Base-by-base conservation (phyloP, 2,113 vertebrate species). In the Xiphorhynchus elegans region DNA sequence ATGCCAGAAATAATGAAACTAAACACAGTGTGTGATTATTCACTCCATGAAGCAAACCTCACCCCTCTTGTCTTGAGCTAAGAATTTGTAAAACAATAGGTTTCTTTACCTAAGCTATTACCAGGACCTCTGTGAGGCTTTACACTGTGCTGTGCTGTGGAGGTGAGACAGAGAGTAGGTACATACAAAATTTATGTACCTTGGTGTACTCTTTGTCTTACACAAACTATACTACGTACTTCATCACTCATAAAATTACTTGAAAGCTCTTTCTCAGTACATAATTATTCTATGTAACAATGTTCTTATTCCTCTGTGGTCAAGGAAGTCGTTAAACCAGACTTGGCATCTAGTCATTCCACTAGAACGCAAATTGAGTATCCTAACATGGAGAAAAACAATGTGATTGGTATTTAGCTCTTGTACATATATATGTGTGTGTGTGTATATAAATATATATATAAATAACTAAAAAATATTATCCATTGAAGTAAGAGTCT, bases 401-500 rank as follows among this genome's bases (percentile, higher is more conserved):
- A 1, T 3, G 5, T 35, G 59, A 55, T 26, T 50, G 2, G 16
- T 29, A 25, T 70, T 55, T 13, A 8, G 1, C 28, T 69, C 11
- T 31, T 1, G 1, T 7, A n/a, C 9, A 28, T 20, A 24, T 17
- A 44, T 21, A 28, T 0, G 1, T 19, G 17, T 12, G 4, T 42
- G 14, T 42, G 14, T 42, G 13, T 13, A 9, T 39, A 25, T 13
- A 11, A 37, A 37, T n/a, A 40, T 40, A 12, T n/a, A 60, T 49
- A 21, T 53, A 4, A 64, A 64, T 47, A 10, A 47, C 59, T 59
- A 1, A 42, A 47, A 77, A 77, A 35, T 55, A 46, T 69, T 56
- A 44, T 29, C 31, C 31, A 42, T 3, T 39, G 5, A 87, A 72
- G 4, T 26, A 56, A 73, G 29, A 60, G 17, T 62, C 11, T 85